Percentiles rank a stretch among this genome's conserved stretches.
These are phyloP conservation scores for Nansenia antarctica DNA, from an alignment of 2,113 vertebrate species.

Conservation along the genomic window DNA sequence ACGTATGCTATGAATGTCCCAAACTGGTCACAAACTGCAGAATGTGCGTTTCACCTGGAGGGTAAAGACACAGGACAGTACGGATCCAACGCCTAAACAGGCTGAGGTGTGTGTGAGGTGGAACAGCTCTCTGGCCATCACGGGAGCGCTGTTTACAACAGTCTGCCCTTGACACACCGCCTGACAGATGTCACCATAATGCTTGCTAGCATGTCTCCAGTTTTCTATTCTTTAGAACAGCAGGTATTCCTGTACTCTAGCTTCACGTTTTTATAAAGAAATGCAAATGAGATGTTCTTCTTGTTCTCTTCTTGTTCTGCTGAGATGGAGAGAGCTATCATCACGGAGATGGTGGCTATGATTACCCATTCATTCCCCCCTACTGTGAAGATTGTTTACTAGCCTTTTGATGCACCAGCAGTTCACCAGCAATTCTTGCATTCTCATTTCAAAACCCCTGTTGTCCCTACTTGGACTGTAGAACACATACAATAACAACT, in stretches of 20 bases:
- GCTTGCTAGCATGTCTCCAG: too few relatives aligned
- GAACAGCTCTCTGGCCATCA: background rate
- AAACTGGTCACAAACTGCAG: too few relatives aligned
- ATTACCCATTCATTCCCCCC: constrained; percentile 33
- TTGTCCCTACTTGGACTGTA: too few relatives aligned
- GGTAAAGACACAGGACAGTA: background rate
- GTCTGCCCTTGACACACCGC: too few relatives aligned
- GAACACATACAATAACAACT: too few relatives aligned
- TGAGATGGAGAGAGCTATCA: background rate
- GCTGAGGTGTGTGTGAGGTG: background rate
- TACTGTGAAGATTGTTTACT: constrained; percentile 43
- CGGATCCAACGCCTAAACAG: background rate
- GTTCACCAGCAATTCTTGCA: too few relatives aligned
- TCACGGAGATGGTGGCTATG: constrained; percentile 3
- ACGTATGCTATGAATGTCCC: too few relatives aligned
- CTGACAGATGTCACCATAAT: too few relatives aligned
- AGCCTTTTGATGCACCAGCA: constrained; percentile 50
- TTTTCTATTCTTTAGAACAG: too few relatives aligned
- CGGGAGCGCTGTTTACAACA: background rate
- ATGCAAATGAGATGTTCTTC: background rate
- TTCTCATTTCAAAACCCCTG: constrained; percentile 44
- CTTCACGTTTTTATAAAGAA: too few relatives aligned
- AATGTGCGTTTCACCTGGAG: too few relatives aligned
- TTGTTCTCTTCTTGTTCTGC: background rate
- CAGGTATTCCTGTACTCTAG: too few relatives aligned